Percentiles rank a stretch among this genome's conserved stretches.
phyloP scores from a whole-genome alignment of 2,797 vertebrate species.

The Cephalopachus bancanus region DNA sequence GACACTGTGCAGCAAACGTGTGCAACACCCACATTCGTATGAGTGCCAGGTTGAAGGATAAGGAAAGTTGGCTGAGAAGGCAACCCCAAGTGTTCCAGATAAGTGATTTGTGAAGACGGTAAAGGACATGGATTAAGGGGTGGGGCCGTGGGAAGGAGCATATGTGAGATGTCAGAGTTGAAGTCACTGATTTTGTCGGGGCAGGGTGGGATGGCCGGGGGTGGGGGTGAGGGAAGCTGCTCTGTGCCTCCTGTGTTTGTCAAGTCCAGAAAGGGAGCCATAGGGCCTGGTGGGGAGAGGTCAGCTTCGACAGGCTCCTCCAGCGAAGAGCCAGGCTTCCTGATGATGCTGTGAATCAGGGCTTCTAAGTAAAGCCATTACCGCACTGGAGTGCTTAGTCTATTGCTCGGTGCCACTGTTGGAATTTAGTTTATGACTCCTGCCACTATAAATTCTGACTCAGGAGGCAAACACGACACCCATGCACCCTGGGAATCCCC shows the following conservation, averaged over 20 bases:
- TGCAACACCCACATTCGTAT: fast-evolving
- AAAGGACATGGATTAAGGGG: not conserved
- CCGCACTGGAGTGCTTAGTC: conserved; percentile 58
- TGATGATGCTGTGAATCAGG: conserved; percentile 81
- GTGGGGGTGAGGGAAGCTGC: not conserved
- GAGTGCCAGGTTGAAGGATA: not conserved
- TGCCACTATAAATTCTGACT: conserved; percentile 73
- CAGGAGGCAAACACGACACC: not conserved
- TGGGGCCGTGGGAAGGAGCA: fast-evolving
- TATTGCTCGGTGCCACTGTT: conserved; percentile 70
- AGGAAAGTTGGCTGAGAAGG: not conserved
- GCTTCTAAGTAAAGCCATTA: conserved; percentile 80
- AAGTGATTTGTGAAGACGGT: not conserved
- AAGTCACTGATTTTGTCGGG: not conserved
- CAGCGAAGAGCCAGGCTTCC: conserved; percentile 47
- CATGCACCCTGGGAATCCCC: not conserved
- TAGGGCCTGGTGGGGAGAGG: not conserved
- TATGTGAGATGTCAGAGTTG: not conserved
- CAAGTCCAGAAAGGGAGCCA: not conserved
- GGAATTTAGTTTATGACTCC: conserved; percentile 82
- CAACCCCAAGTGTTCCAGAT: fast-evolving
- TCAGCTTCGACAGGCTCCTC: not conserved
- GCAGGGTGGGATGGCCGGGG: fast-evolving
- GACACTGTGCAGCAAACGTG: not conserved
- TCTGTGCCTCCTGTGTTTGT: not conserved